Percentiles rank a stretch among this genome's conserved stretches.
Conservation (phyloP, 2,797 vertebrate genomes). For the Leptoclinus maculatus region DNA sequence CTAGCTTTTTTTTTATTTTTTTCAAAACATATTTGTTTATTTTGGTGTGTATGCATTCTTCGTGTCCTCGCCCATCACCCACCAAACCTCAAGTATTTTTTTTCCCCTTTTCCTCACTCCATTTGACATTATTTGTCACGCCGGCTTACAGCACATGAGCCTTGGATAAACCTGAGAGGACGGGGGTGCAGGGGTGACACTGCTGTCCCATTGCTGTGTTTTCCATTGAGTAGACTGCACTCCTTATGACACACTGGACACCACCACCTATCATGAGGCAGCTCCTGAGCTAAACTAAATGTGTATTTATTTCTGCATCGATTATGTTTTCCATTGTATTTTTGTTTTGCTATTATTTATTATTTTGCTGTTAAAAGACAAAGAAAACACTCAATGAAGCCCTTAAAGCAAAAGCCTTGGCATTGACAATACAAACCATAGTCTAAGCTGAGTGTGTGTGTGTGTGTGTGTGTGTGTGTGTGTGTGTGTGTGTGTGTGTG, state of each 20-base stretch:
- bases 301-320: slow-evolving; percentile 18
- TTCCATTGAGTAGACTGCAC: slow-evolving; percentile 62
- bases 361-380: slow-evolving; percentile 37
- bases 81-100: slow-evolving; percentile 25
- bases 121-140: slow-evolving; percentile 75
- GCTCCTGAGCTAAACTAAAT: slow-evolving; percentile 11
- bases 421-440: slow-evolving; percentile 68
- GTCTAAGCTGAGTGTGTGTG: slow-evolving; percentile 30
- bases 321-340: slow-evolving; percentile 19
- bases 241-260: slow-evolving; percentile 50
- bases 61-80: slow-evolving; percentile 31
- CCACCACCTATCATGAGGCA: background rate
- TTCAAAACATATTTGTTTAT: slow-evolving; percentile 15
- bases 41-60: slow-evolving; percentile 29
- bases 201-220: slow-evolving; percentile 57
- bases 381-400: slow-evolving; percentile 48
- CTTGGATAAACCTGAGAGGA: slow-evolving; percentile 55
- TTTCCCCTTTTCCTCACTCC: slow-evolving; percentile 39
- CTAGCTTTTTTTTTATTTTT: slow-evolving; percentile 55
- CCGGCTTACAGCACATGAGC: slow-evolving; percentile 65
- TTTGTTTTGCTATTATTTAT: background rate
- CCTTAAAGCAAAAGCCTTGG: slow-evolving; percentile 44
- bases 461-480: slow-evolving; percentile 7
- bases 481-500: slow-evolving; percentile 8
- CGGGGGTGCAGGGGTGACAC: slow-evolving; percentile 49